Percentiles rank a stretch among this genome's conserved stretches.
Evolutionary conservation across 30 jellyfish, hydroid and myxozoan genomes (phyloP).

Genomic region (Catostylus mosaicus): DNA sequence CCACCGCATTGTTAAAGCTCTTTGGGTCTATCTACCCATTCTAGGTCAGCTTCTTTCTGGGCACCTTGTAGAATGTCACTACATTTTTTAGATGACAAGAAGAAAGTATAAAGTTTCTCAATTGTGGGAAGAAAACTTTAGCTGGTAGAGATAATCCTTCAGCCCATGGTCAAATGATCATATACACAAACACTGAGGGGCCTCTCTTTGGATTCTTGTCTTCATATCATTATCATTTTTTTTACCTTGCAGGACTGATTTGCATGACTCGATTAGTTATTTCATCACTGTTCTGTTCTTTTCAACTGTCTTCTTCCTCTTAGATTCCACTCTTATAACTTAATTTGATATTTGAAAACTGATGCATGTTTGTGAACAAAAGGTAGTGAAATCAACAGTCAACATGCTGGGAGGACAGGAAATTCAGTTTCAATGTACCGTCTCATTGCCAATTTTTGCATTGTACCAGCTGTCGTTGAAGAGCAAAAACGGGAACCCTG

Average conservation of each 20-base stretch:
- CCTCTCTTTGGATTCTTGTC: slow-evolving; percentile 50
- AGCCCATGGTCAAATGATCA: slow-evolving; percentile 61
- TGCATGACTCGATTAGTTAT: slow-evolving; percentile 31
- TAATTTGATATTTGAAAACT: slow-evolving; percentile 41
- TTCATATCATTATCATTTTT: slow-evolving; percentile 53
- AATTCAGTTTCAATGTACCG: slow-evolving; percentile 38
- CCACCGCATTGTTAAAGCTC: too few species aligned
- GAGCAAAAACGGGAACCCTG: slow-evolving; percentile 52
- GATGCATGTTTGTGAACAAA: slow-evolving; percentile 44
- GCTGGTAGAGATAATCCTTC: slow-evolving; percentile 50
- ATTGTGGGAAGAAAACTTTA: slow-evolving; percentile 31
- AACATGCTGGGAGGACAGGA: too few species aligned
- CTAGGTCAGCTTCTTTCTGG: slow-evolving; percentile 55
- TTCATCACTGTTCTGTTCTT: slow-evolving; percentile 60
- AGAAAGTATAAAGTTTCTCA: slow-evolving; percentile 49
- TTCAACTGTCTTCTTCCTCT: slow-evolving; percentile 50
- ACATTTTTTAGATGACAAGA: slow-evolving; percentile 50
- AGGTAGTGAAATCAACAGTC: slow-evolving; percentile 42
- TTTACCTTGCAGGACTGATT: slow-evolving; percentile 54
- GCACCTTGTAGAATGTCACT: slow-evolving; percentile 48
- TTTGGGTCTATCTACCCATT: slow-evolving; percentile 35
- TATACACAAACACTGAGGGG: slow-evolving; percentile 58
- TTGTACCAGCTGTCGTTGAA: slow-evolving; percentile 50
- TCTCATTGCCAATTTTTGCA: slow-evolving; percentile 34
- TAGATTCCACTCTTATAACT: slow-evolving; percentile 23